A percentile compares a stretch with the other conserved stretches of the same genome.
Evolutionary conservation across 2,888 invertebrate species (phyloP).

Genomic region (Eumacrocentrus americanus): DNA sequence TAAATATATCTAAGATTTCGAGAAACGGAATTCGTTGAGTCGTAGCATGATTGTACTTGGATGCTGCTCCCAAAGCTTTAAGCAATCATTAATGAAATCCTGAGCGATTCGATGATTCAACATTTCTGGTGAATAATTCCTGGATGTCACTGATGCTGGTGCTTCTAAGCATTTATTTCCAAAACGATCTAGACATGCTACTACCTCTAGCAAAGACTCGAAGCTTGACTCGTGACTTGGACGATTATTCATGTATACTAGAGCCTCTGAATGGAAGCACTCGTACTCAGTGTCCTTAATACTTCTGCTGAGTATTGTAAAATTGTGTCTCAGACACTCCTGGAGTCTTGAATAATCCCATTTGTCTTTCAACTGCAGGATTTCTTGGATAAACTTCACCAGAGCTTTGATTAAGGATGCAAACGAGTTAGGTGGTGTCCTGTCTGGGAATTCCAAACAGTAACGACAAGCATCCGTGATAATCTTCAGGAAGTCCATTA

Average conservation of each 20-base stretch:
- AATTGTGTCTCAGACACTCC: slow-evolving; percentile 25
- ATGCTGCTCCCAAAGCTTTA: slow-evolving; percentile 19
- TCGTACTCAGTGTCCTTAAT: slow-evolving; percentile 31
- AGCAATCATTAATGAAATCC: slow-evolving; percentile 32
- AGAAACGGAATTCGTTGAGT: slow-evolving; percentile 9
- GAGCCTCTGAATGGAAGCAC: slow-evolving; percentile 25
- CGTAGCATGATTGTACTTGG: slow-evolving; percentile 19
- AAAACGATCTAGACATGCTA: slow-evolving; percentile 33
- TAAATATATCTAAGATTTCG: neutral
- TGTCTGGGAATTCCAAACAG: slow-evolving; percentile 43
- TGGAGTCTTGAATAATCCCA: slow-evolving; percentile 30
- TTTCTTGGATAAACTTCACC: slow-evolving; percentile 27
- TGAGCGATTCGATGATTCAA: slow-evolving; percentile 23
- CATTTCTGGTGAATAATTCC: neutral
- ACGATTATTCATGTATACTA: slow-evolving; percentile 29
- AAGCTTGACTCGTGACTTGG: slow-evolving; percentile 6
- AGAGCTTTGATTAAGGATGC: slow-evolving; percentile 43
- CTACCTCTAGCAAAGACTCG: slow-evolving; percentile 29
- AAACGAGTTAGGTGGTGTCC: slow-evolving; percentile 39
- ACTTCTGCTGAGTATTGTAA: slow-evolving; percentile 30
- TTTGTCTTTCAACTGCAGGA: slow-evolving; percentile 28
- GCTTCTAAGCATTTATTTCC: slow-evolving; percentile 32
- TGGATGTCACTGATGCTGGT: neutral
- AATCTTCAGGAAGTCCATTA: slow-evolving; percentile 40
- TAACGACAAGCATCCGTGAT: slow-evolving; percentile 47